phyloP scores from a whole-genome alignment of 2,888 invertebrate genomes.

The Epinotia brunnichana region DNA sequence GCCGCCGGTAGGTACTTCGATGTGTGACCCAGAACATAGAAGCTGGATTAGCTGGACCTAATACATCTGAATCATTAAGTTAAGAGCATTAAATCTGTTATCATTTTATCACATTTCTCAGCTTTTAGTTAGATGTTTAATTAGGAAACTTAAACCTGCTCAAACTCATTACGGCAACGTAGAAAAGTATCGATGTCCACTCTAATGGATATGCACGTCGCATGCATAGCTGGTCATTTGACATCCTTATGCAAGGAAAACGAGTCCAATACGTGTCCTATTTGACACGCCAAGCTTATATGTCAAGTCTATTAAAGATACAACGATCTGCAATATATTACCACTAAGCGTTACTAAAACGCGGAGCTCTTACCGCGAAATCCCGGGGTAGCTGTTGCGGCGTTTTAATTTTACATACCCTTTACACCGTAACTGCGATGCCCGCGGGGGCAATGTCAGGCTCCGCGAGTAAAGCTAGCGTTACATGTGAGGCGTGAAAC shows the following conservation, averaged over 20 bases:
- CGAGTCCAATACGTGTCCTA: neutral
- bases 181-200: neutral
- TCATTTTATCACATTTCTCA: conserved; percentile 6
- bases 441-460: conserved; percentile 31
- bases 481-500: conserved; percentile 6
- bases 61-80: neutral
- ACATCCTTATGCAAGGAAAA: neutral
- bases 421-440: conserved; percentile 33
- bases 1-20: too few relatives aligned
- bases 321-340: conserved; percentile 2
- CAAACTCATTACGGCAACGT: neutral
- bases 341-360: conserved; percentile 14
- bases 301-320: neutral
- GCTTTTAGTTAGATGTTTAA: neutral
- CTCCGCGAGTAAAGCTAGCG: conserved; percentile 23
- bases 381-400: conserved; percentile 35
- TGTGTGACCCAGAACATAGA: too few relatives aligned
- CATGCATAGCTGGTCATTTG: neutral
- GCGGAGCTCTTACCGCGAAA: conserved; percentile 10
- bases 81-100: conserved; percentile 3
- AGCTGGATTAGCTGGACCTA: neutral
- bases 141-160: neutral
- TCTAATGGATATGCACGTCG: neutral
- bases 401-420: conserved; percentile 42
- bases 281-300: neutral